Evolutionary conservation across 1,140 invertebrate genomes (phyloP), one percentile per base, ranked within the genome.

Genomic region (Drosophila guanche): DNA sequence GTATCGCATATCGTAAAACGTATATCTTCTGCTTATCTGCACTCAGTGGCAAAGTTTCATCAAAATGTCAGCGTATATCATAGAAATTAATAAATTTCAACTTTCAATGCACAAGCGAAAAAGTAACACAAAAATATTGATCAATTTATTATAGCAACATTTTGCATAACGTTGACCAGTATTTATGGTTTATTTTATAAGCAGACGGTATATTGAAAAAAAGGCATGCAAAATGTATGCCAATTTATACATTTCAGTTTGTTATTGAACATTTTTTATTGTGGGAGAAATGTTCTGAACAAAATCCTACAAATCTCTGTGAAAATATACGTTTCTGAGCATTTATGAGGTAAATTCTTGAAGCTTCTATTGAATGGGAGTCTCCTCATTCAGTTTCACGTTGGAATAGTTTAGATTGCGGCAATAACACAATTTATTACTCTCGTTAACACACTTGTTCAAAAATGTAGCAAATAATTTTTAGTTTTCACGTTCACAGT

Each of bases 11-110:
- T 56, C 22, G 29, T 29, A 37, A 43, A 23, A 50, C 54, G 40
- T 45, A 86, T 86, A 80, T 77, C 77, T 81, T 76, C 68, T 70
- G 83, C 74, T 86, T 88, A 88, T 88, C 81, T 88, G 69, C 73
- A 65, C 71, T 88, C 81, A 75, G 88, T 86, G 81, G 83, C 77
- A 81, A 88, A 69, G 78, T 88, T 86, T 88, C 83, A 86, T 86
- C 83, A 86, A 86, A 78, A 77, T 81, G 83, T 85, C 80, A 85
- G 54, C 80, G 57, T 85, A 81, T 88, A 86, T 86, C 83, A 78
- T 88, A 81, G 77, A 86, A 86, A 88, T 86, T 79, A 81, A 86
- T 86, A 81, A 88, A 86, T 86, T 86, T 85, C 25, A 73, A 48
- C 80, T 72, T 72, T 56, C 52, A 83, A 84, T 75, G 66, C 48